Evolutionary conservation across 1,140 invertebrate species (phyloP).

Genomic region (Cydia amplana): DNA sequence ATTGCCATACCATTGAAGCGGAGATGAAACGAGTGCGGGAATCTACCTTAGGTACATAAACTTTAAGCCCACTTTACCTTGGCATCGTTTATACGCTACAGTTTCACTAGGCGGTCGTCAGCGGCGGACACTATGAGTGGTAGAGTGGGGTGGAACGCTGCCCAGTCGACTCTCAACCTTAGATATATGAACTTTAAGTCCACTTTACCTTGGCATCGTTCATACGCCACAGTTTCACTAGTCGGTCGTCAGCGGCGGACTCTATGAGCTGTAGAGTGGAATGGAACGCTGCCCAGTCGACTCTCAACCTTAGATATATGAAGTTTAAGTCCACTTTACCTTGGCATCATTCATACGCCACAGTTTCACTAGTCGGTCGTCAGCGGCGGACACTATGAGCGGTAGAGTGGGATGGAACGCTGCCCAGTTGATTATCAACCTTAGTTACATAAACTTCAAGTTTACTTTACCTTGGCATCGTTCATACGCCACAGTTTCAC

Average conservation of each 20-base stretch:
- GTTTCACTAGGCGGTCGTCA: slow-evolving; percentile 98
- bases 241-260: slow-evolving; percentile 98
- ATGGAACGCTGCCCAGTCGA: slow-evolving; percentile 99
- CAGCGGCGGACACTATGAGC: slow-evolving; percentile 97
- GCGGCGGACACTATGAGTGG: slow-evolving; percentile 98
- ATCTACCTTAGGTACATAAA: too few species aligned
- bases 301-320: slow-evolving; percentile 74
- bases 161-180: slow-evolving; percentile 94
- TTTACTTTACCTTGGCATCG: slow-evolving; percentile 87
- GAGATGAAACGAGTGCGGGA: too few species aligned
- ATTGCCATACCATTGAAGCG: too few species aligned
- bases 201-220: slow-evolving; percentile 93
- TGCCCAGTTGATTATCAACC: slow-evolving; percentile 96
- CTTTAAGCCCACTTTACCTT: slow-evolving; percentile 80
- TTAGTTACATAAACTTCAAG: background rate
- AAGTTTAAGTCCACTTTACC: slow-evolving; percentile 56
- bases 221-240: slow-evolving; percentile 99
- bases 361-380: slow-evolving; percentile 98
- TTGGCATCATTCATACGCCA: slow-evolving; percentile 99
- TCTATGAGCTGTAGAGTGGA: slow-evolving; percentile 96
- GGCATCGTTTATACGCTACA: slow-evolving; percentile 99
- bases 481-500: slow-evolving; percentile 99
- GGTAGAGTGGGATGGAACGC: slow-evolving; percentile 97
- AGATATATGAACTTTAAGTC: background rate
- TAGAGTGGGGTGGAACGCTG: slow-evolving; percentile 95